Base-by-base conservation (phyloP, 2,888 invertebrate species). In the Smittia aterrima region DNA sequence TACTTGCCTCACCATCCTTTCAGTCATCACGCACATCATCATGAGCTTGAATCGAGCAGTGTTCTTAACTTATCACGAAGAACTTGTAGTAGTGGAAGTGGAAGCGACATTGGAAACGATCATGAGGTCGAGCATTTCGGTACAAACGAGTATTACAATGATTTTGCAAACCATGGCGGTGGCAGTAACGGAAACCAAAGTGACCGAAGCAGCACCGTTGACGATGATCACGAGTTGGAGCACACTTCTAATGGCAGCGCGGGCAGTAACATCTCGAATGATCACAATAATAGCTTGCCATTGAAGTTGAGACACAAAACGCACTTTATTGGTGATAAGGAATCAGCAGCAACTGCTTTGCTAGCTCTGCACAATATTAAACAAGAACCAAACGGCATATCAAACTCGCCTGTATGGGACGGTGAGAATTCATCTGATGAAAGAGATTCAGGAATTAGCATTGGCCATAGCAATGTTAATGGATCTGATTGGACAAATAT, bases 251-350 rank as follows among this genome's bases (percentile, higher is more conserved):
- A 72, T 40, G 72, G 62, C 9, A 72, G 72, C 27, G 62, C 72
- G 2, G 62, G 24, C 18, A 72, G 72, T 16, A 72, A 72, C 32
- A 16, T 72, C 9, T 62, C 72, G 75, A 84, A 85, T 77, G 89
- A 89, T 76, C 85, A 88, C 40, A 90, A 92, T 83, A 92, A 92
- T 81, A 89, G 92, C 78, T 85, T 96, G 81, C 96, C 96, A 1
- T 88, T 94, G 78, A 96, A 96, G 81, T 86, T 96, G 77, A 90
- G 96, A 80, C 95, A 96, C 86, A 96, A 96, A 83, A 92, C 92
- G 41, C 92, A 94, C 80, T 74, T 74, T 22, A 86, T 95, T 76
- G 93, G 93, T 9, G 95, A 95, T 81, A 93, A 93, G 81, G 95
- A 95, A 80, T 91, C 91, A 7, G 93, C 93, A 9, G 92, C 93